phyloP scores from a whole-genome alignment of 2,113 vertebrate species.

The Helogale parvula region DNA sequence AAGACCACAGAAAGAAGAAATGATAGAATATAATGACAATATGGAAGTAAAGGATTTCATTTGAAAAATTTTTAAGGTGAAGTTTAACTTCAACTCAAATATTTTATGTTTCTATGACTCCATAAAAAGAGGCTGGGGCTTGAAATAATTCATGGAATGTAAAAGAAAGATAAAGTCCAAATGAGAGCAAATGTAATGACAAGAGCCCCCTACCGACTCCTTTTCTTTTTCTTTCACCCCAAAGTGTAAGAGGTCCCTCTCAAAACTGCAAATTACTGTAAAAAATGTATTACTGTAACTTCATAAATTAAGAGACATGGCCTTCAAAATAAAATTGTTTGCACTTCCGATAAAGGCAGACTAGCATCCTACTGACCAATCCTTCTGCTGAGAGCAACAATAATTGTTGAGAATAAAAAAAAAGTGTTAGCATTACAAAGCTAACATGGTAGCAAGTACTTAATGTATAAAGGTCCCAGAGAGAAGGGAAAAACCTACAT shows the following conservation, averaged over 20 bases:
- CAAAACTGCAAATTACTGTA: neutral
- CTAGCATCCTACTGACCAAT: neutral
- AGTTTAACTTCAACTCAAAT: neutral
- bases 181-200: neutral
- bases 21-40: neutral
- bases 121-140: neutral
- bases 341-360: slow-evolving; percentile 25
- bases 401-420: neutral
- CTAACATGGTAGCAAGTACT: neutral
- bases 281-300: neutral
- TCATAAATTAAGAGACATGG: slow-evolving; percentile 35
- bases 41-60: neutral
- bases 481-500: neutral
- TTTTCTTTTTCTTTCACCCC: neutral
- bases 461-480: neutral
- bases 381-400: neutral
- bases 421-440: neutral
- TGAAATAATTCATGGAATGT: neutral
- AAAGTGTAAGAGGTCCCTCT: neutral
- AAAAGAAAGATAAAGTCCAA: neutral
- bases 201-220: neutral
- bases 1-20: neutral
- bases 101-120: neutral
- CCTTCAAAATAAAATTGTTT: slow-evolving; percentile 50
- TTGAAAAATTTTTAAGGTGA: neutral